Evolutionary conservation across 2,888 invertebrate species (phyloP), one percentile per base, ranked within the genome.

Genomic region (Euphydryas editha): DNA sequence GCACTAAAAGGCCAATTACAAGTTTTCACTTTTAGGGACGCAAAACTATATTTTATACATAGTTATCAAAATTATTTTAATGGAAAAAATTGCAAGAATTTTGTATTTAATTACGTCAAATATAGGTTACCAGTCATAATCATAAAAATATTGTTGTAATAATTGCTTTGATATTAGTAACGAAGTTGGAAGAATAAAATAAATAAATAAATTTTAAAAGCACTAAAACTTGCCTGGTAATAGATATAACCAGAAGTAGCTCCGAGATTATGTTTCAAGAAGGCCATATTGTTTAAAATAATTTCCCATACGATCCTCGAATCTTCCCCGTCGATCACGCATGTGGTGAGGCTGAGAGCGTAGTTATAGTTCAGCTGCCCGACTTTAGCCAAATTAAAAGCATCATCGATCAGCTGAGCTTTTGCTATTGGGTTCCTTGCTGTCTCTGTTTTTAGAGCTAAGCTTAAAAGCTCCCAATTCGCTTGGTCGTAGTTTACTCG

Each of bases 381-480:
- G 0, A 93, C 90, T 76, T 95, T 93, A 15, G 95, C 95, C 10
- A 95, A 80, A 78, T 95, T 94, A 80, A 95, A 94, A 0, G 95
- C 94, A 78, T 97, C 97, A 78, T 96, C 95, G 10, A 97, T 92
- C 0, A 97, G 86, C 78, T 96, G 96, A 0, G 95, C 95, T 62
- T 95, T 93, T 39, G 95, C 94, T 3, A 94, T 87, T 0, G 94
- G 88, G 0, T 94, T 93, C 59, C 95, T 93, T 2, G 92, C 83
- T 1, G 80, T 73, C 0, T 92, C 94, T 3, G 94, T 88, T 24
- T 92, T 92, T 0, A 95, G 78, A 0, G 93, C 93, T 5, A 85
- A 73, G 55, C 84, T 87, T 0, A 95, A 80, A 0, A 94, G 73
- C 57, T 90, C 85, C 95, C 95, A 95, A 79, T 94, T 95, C 36